Conservation (phyloP, 2,888 invertebrate genomes). For the Bembecia ichneumoniformis region DNA sequence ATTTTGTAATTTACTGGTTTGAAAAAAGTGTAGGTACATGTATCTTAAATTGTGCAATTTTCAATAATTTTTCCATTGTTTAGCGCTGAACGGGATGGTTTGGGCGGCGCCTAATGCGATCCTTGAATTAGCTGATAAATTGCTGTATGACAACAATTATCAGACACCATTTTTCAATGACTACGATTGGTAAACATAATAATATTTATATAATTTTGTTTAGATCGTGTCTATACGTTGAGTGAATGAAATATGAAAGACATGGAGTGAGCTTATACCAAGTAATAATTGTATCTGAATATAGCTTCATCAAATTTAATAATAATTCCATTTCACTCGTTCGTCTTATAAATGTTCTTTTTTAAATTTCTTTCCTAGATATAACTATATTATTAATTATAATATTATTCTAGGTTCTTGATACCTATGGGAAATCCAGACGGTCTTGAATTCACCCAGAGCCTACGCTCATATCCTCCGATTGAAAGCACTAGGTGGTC, state of each 20-base stretch:
- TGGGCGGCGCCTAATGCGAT: conserved; percentile 59
- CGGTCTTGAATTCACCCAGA: conserved; percentile 45
- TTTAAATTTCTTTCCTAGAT: no score
- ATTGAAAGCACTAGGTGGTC: conserved; percentile 36
- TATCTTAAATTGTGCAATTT: no score
- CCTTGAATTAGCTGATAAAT: conserved; percentile 44
- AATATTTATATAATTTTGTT: no score
- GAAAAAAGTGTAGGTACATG: no score
- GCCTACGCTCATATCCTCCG: conserved; percentile 21
- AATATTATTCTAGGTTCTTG: conserved; percentile 36
- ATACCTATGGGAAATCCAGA: conserved; percentile 60
- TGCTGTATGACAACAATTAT: conserved; percentile 49
- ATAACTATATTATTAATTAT: background rate
- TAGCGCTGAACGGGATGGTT: conserved; percentile 55
- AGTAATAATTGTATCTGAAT: no score
- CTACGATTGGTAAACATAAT: conserved; percentile 57
- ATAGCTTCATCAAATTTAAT: background rate
- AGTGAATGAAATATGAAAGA: no score
- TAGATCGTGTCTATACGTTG: no score
- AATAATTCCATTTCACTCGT: no score
- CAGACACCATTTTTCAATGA: conserved; percentile 64
- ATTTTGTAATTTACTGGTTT: no score
- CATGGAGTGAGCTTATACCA: no score
- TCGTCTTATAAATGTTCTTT: no score
- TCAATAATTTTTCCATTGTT: background rate